Evolutionary conservation across 1,140 invertebrate genomes (phyloP).

Genomic region (Monochamus saltuarius): DNA sequence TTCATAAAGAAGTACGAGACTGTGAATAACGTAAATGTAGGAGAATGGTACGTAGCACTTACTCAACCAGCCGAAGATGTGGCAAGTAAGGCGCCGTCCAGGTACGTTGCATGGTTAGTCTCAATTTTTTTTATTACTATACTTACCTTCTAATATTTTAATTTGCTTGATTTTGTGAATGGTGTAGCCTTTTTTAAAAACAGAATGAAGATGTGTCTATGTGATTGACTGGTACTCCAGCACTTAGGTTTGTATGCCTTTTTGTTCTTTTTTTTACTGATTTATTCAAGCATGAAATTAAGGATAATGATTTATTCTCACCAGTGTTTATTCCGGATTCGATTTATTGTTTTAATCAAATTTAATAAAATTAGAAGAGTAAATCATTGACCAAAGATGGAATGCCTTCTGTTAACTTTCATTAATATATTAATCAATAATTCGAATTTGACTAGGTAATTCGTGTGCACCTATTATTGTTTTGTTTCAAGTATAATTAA

Average conservation of each 20-base stretch:
- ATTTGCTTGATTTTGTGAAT: constrained; percentile 15
- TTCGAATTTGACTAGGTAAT: background rate
- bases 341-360: too few species aligned
- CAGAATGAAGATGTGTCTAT: too few species aligned
- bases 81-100: constrained; percentile 40
- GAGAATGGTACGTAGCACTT: constrained; percentile 69
- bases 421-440: constrained; percentile 3
- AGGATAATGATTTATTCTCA: too few species aligned
- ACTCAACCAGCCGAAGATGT: constrained; percentile 45
- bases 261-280: constrained; percentile 20
- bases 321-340: too few species aligned
- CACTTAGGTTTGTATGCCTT: constrained; percentile 35
- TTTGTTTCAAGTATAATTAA: background rate
- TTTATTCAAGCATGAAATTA: too few species aligned
- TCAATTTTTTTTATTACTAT: constrained; percentile 1
- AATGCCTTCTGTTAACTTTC: background rate
- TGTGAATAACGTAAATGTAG: constrained; percentile 69
- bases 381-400: too few species aligned
- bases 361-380: too few species aligned
- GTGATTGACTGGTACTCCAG: background rate
- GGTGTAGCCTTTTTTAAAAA: constrained; percentile 10
- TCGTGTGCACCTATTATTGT: background rate
- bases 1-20: constrained; percentile 83
- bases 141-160: constrained; percentile 15
- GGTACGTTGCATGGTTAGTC: constrained; percentile 51